phyloP scores from a whole-genome alignment of 2,888 invertebrate species.

The Mimumesa dahlbomi region DNA sequence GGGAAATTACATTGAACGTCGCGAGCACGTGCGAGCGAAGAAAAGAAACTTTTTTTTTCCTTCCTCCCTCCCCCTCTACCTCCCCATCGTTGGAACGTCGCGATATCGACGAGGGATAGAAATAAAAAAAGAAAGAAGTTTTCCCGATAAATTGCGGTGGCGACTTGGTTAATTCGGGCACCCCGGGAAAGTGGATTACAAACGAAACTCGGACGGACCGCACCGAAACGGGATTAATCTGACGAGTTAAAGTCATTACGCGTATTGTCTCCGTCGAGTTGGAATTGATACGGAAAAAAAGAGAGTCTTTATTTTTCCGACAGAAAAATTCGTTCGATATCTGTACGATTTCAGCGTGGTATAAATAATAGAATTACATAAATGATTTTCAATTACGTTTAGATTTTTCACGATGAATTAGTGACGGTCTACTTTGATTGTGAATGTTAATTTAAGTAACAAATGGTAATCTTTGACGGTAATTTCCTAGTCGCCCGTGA shows the following conservation, averaged over 20 bases:
- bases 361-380: too few species aligned
- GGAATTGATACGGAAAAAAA: too few species aligned
- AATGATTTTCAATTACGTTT: too few species aligned
- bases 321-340: too few species aligned
- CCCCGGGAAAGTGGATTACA: background rate
- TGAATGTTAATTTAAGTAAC: too few species aligned
- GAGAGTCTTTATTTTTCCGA: too few species aligned
- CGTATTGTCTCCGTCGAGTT: slow-evolving; percentile 17
- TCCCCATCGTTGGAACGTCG: background rate
- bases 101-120: background rate
- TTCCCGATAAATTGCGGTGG: slow-evolving; percentile 14
- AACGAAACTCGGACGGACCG: slow-evolving; percentile 1
- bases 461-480: too few species aligned
- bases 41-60: slow-evolving; percentile 19
- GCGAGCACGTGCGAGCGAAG: slow-evolving; percentile 30
- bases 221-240: slow-evolving; percentile 7
- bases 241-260: slow-evolving; percentile 8
- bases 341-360: too few species aligned
- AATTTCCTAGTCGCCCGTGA: too few species aligned
- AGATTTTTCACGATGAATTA: too few species aligned
- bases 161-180: slow-evolving; percentile 1
- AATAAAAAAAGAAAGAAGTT: background rate
- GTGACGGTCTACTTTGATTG: too few species aligned
- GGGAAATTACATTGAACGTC: slow-evolving; percentile 57
- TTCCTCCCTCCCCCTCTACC: too few species aligned